These are phyloP conservation scores for Centropus bengalensis DNA, from an alignment of 2,113 vertebrate species.

Conservation along the genomic window DNA sequence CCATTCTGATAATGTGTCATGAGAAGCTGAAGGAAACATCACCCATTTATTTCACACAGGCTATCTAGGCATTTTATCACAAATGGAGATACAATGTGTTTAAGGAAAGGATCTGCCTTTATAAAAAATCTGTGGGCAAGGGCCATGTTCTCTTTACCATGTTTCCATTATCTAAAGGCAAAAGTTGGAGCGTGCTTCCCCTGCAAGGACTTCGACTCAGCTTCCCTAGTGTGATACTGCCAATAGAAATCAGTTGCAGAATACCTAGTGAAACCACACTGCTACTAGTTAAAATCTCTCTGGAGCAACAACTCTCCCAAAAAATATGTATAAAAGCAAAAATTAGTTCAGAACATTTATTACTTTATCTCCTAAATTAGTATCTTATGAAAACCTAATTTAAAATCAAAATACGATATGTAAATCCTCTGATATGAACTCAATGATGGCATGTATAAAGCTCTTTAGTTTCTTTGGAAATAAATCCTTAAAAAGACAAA, in stretches of 20 bases:
- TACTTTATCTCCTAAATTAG: neutral
- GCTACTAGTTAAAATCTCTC: neutral
- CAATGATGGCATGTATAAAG: neutral
- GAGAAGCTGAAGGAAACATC: neutral
- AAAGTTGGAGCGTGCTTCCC: neutral
- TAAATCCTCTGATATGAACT: neutral
- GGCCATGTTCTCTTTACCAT: neutral
- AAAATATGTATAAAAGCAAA: neutral
- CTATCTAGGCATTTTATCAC: neutral
- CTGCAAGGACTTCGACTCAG: neutral
- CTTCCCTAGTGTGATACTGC: neutral
- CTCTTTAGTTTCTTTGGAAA: neutral
- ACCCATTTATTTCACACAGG: neutral
- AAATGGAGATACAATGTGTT: neutral
- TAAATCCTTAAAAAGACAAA: neutral
- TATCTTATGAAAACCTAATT: neutral
- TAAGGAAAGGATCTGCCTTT: neutral
- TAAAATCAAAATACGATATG: neutral
- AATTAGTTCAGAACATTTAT: neutral
- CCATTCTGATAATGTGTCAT: neutral
- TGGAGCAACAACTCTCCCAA: neutral
- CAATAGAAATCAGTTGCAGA: neutral
- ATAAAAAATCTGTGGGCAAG: neutral
- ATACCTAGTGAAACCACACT: neutral
- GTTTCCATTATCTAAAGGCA: neutral